Base-by-base conservation (phyloP, 2,113 vertebrate genomes). In the Mungos mungo region DNA sequence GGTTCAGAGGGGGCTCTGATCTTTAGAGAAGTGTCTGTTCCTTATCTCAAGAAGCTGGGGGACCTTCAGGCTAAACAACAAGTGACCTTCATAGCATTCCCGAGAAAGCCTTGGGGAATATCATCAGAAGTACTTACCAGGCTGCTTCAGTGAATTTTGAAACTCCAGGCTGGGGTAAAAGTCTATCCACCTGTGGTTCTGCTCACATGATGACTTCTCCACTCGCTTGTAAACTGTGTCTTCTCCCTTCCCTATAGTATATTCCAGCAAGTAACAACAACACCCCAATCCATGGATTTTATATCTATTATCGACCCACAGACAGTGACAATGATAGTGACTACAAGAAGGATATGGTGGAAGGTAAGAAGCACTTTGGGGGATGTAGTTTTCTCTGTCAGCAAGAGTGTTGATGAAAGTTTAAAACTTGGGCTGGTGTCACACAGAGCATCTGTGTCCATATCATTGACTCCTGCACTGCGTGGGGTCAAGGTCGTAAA, bases 311-410 rank as follows among this genome's bases (percentile, higher is more conserved):
- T 97, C 99, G 99, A 45, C 99, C 99, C 63, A 99, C 99, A 0
- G 99, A 99, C 98, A 99, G 99, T 7, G 99, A 99, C 98, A 99
- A 99, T 1, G 99, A 99, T 98, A 99, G 99, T 0, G 99, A 99
- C 98, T 99, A 99, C 97, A 99, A 99, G 99, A 99, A 99, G 98
- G 99, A 99, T 0, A 99, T 99, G 97, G 99, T 99, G 82, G 99
- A 99, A 98, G 99, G 99, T 99, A 97, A 97, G 97, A 19, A 16
- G 33, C 21, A 1, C 27, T 45, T 10, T 27, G 38, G 19, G 50
- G 50, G 47, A 19, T 16, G 1, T 0, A 0, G 45, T 47, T 91
- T 79, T n/a, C 54, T 47, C 38, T 5, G 0, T 14, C 16, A 31
- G 52, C n/a, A 63, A 15, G 33, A 27, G 66, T 38, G 7, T 31